These are phyloP conservation scores for Agrotis segetum DNA, from an alignment of 2,888 invertebrate species.

Conservation along the genomic window DNA sequence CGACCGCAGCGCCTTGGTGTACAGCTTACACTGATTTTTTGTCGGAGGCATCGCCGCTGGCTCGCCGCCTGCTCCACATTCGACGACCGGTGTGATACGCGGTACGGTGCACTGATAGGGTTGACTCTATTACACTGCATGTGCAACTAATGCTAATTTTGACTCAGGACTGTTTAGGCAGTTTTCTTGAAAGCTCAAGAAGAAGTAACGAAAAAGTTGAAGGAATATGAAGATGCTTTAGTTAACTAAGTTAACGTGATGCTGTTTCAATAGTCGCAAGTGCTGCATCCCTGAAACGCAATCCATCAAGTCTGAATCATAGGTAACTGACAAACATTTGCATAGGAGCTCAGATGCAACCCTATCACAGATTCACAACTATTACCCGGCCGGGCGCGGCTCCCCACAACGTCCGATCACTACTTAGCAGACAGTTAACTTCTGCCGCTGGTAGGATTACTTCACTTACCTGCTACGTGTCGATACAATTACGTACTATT, in stretches of 20 bases:
- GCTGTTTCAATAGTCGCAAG: background rate
- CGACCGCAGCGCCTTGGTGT: constrained; percentile 86
- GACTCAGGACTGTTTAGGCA: background rate
- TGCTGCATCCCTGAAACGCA: background rate
- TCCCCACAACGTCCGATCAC: constrained; percentile 72
- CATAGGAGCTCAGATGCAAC: constrained; percentile 57
- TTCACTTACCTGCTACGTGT: constrained; percentile 83
- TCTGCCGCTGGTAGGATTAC: constrained; percentile 79
- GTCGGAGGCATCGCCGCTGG: constrained; percentile 87
- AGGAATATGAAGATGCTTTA: background rate
- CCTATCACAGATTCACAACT: constrained; percentile 70
- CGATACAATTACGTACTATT: constrained; percentile 81
- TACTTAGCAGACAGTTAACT: constrained; percentile 73
- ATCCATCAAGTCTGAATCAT: background rate
- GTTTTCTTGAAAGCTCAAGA: background rate
- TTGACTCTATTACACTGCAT: constrained; percentile 54
- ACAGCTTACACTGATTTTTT: constrained; percentile 90
- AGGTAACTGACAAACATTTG: constrained; percentile 23
- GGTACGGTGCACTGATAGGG: constrained; percentile 77
- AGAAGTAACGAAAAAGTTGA: background rate
- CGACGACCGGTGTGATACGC: constrained; percentile 88
- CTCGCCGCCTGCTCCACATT: constrained; percentile 87
- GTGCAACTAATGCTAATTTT: constrained; percentile 13
- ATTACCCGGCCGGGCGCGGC: constrained; percentile 77
- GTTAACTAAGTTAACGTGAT: background rate